Percentiles rank a stretch among this genome's conserved stretches.
Conservation (phyloP, 2,888 invertebrate genomes). For the Drosophila pseudotalamancana region DNA sequence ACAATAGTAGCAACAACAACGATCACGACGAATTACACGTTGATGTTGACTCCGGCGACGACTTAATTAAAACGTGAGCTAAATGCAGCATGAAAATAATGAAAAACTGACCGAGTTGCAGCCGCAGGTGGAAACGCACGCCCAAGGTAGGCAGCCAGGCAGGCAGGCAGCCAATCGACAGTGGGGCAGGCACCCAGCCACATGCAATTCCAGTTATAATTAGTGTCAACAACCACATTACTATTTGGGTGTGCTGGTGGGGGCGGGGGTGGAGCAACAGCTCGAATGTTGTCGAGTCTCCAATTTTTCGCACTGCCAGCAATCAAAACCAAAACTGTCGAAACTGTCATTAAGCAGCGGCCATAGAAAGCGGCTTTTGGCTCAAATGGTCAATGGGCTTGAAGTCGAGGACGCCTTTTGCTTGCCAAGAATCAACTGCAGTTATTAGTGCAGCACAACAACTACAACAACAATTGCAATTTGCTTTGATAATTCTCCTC, state of each 20-base stretch:
- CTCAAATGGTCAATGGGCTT: conserved; percentile 25
- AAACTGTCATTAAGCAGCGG: conserved; percentile 64
- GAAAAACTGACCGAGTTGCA: conserved; percentile 75
- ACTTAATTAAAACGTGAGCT: conserved; percentile 82
- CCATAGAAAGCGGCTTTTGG: conserved; percentile 48
- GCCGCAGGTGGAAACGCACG: conserved; percentile 53
- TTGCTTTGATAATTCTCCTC: conserved; percentile 53
- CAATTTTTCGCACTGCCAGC: conserved; percentile 39
- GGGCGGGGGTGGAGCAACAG: not conserved
- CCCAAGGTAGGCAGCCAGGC: conserved; percentile 22
- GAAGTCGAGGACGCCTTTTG: conserved; percentile 28
- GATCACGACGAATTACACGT: conserved; percentile 28
- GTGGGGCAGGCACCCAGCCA: conserved; percentile 34
- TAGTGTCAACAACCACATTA: conserved; percentile 80
- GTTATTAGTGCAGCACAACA: conserved; percentile 13
- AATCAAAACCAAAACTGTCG: conserved; percentile 74
- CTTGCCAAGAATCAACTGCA: conserved; percentile 56
- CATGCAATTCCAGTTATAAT: conserved; percentile 76
- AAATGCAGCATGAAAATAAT: conserved; percentile 80
- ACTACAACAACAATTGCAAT: conserved; percentile 9
- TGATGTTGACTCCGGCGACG: conserved; percentile 50
- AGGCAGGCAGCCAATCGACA: not conserved
- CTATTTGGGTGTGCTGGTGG: conserved; percentile 20
- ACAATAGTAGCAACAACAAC: conserved; percentile 31
- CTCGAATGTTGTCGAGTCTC: conserved; percentile 19